Evolutionary conservation across 2,797 vertebrate genomes (phyloP), one percentile per base, ranked within the genome.

Genomic region (Periparus ater): DNA sequence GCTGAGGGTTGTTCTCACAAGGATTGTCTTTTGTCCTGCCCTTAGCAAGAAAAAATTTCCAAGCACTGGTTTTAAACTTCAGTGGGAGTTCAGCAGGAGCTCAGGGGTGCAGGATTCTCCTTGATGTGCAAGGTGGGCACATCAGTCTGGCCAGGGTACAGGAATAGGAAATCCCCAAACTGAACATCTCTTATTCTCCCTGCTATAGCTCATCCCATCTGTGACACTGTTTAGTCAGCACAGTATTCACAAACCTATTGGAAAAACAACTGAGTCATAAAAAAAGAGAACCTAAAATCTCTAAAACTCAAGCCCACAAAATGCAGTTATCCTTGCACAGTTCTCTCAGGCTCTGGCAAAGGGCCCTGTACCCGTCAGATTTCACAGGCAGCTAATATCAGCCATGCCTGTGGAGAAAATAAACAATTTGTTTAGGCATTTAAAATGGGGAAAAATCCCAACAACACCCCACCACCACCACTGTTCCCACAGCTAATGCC

Each of bases 391-490:
- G 51, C 20, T 58, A 60, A 82, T 27, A 50, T 73, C 60, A 62
- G 27, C n/a, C 30, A 36, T 23, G 22, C 6, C 42, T 45, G 2
- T 53, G 61, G 38, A 88, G 70, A 83, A 88, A 97, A 96, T 83
- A 95, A 96, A 90, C 81, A 94, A 94, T 96, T 94, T 97, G 88
- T 95, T 97, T 96, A 96, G 94, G 88, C 95, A 92, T 89, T 95
- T 96, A 96, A 91, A 93, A 95, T 67, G 42, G 26, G 42, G 42
- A 34, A 51, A 55, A 75, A 17, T 2, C 48, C 75, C 55, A 53
- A 32, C 66, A 78, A 65, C 47, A 18, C 72, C 38, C 51, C 11
- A 34, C 11, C 32, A 29, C 16, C 23, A 40, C 23, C 34, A 40
- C 74, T 95, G 79, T 97, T 97, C 92, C 96, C 94, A 93, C 85